Evolutionary conservation across 2,797 vertebrate species (phyloP), one percentile per base, ranked within the genome.

Genomic region (Sciaenops ocellatus): DNA sequence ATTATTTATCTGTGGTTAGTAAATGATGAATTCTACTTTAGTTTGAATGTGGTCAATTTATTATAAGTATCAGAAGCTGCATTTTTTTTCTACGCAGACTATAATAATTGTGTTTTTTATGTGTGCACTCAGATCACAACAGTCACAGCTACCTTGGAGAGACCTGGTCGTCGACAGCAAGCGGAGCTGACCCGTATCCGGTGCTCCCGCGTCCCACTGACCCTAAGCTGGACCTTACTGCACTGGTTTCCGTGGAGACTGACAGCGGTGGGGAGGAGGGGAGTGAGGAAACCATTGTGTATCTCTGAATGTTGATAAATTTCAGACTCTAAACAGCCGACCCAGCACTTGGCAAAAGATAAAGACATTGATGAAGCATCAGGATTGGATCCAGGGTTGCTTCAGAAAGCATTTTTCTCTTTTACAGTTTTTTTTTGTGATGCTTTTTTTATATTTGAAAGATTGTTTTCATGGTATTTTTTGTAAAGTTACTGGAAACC

Each of bases 231-330:
- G 91, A 78, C 83, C 86, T 90, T 24, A 89, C 89, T 17, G 79
- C 84, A 2, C 90, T 90, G 74, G 90, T 90, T 79, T 87, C 93
- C 86, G 86, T 94, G 87, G 94, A 96, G 8, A 91, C 87, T 1
- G 95, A 96, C 90, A 88, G 87, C 44, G 92, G 88, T 7, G 93
- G 85, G 34, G 94, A 95, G 76, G 94, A 93, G 3, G 93, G 90
- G 3, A 89, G 86, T 3, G 97, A 98, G 79, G 95, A 96, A 85
- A 96, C 94, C 47, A 93, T 96, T 22, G 95, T 96, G 79, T 96
- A 96, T 82, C 94, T 96, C 67, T 96, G 87, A 95, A 83, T 17
- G 61, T 46, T 30, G 61, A 77, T 46, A 20, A 16, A 63, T 59
- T 60, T 69, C 47, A 80, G 54, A 82, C 74, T 52, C 28, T 41